Percentiles rank a stretch among this genome's conserved stretches.
These are phyloP conservation scores for Glaucomys volans DNA, from an alignment of 2,113 vertebrate species.

Conservation along the genomic window DNA sequence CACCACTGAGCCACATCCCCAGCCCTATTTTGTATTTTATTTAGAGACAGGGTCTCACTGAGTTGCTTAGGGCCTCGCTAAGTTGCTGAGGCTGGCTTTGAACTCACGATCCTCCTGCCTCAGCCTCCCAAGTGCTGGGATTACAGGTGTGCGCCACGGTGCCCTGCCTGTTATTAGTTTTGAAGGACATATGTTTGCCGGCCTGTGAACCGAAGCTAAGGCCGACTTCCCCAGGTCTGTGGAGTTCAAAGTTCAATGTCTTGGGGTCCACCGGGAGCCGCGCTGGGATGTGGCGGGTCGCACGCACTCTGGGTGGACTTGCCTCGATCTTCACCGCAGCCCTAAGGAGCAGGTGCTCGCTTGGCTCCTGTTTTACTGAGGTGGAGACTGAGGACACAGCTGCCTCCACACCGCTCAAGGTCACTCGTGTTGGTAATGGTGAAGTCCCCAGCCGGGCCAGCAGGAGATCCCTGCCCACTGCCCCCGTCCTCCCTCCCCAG, in stretches of 20 bases:
- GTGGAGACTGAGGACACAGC: not conserved
- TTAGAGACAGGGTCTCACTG: no score
- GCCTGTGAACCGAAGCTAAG: not conserved
- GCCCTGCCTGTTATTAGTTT: not conserved
- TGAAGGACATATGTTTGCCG: not conserved
- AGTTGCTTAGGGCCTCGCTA: no score
- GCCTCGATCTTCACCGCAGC: not conserved
- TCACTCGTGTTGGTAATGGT: not conserved
- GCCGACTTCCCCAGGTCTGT: not conserved
- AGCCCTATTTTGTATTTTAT: no score
- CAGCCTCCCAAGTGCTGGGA: no score
- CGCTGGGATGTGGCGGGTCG: not conserved
- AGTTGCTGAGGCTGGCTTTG: no score
- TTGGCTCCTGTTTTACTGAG: conserved; percentile 11
- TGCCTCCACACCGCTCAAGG: not conserved
- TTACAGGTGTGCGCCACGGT: no score
- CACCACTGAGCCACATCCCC: no score
- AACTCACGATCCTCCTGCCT: no score
- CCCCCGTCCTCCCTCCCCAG: not conserved
- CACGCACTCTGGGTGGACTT: not conserved
- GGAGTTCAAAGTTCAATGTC: not conserved
- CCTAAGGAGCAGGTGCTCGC: not conserved
- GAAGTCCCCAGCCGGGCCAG: not conserved
- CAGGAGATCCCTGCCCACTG: not conserved
- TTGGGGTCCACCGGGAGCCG: not conserved